Evolutionary conservation across 2,888 invertebrate species (phyloP).

Genomic region (Nephrocerus scutellatus): DNA sequence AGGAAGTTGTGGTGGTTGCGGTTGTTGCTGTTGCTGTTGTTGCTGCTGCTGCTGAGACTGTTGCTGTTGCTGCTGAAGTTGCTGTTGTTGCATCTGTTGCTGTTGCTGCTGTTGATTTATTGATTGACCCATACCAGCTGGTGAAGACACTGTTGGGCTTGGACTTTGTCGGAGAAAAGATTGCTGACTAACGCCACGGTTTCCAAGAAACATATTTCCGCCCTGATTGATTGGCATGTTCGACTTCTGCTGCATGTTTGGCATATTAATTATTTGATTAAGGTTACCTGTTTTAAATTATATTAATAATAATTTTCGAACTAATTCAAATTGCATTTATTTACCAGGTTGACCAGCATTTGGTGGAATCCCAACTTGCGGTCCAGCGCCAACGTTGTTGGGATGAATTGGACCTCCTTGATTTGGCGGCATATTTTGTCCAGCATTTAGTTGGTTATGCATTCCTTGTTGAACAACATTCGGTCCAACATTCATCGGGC

Average conservation of each 20-base stretch:
- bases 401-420: constrained; percentile 39
- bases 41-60: constrained; percentile 30
- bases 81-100: constrained; percentile 42
- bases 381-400: constrained; percentile 33
- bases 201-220: constrained; percentile 49
- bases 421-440: constrained; percentile 49
- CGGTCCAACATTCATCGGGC: constrained; percentile 37
- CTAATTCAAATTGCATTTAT: not conserved
- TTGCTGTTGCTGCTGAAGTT: constrained; percentile 31
- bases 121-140: constrained; percentile 54
- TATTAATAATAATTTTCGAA: not conserved
- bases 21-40: constrained; percentile 34
- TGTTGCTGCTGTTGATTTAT: constrained; percentile 43
- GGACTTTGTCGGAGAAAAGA: constrained; percentile 76
- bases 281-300: constrained; percentile 36
- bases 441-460: constrained; percentile 36
- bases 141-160: constrained; percentile 67
- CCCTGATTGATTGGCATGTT: constrained; percentile 45
- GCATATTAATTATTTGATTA: constrained; percentile 42
- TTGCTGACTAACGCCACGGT: constrained; percentile 62
- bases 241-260: constrained; percentile 41
- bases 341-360: constrained; percentile 35
- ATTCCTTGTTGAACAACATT: constrained; percentile 35
- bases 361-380: constrained; percentile 34
- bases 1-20: constrained; percentile 40